Evolutionary conservation across 2,888 invertebrate species (phyloP).

Genomic region (Euzophera pinguis): DNA sequence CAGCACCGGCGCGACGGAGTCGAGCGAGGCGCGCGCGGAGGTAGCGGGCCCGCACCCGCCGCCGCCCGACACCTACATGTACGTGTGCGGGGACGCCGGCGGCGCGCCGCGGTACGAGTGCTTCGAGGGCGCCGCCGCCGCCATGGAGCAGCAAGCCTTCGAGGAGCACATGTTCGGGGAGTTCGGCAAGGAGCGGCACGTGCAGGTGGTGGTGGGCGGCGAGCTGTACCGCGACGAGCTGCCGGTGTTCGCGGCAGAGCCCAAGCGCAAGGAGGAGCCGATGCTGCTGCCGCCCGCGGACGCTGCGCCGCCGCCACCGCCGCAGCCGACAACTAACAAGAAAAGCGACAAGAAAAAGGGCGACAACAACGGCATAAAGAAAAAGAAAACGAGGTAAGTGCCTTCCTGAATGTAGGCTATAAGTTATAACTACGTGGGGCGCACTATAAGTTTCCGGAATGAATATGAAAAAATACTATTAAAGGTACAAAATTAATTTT

Average conservation of each 20-base stretch:
- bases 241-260: conserved; percentile 53
- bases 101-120: conserved; percentile 65
- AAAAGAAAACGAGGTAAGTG: conserved; percentile 92
- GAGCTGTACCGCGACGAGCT: conserved; percentile 72
- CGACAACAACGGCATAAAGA: conserved; percentile 92
- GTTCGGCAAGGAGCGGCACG: conserved; percentile 81
- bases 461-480: no score
- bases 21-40: conserved; percentile 68
- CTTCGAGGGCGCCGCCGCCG: conserved; percentile 52
- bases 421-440: neutral
- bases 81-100: conserved; percentile 65
- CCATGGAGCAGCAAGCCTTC: conserved; percentile 85
- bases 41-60: conserved; percentile 73
- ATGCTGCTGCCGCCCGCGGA: conserved; percentile 60
- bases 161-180: conserved; percentile 91
- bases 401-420: neutral
- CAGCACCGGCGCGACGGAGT: conserved; percentile 64
- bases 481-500: no score
- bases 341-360: conserved; percentile 90
- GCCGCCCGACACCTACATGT: conserved; percentile 71
- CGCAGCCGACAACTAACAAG: conserved; percentile 76
- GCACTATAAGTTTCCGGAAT: no score
- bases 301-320: conserved; percentile 54
- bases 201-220: conserved; percentile 74
- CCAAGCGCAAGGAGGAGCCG: conserved; percentile 68